Conservation (phyloP, 2,113 vertebrate genomes). For the Rhegmatorhina hoffmannsi region DNA sequence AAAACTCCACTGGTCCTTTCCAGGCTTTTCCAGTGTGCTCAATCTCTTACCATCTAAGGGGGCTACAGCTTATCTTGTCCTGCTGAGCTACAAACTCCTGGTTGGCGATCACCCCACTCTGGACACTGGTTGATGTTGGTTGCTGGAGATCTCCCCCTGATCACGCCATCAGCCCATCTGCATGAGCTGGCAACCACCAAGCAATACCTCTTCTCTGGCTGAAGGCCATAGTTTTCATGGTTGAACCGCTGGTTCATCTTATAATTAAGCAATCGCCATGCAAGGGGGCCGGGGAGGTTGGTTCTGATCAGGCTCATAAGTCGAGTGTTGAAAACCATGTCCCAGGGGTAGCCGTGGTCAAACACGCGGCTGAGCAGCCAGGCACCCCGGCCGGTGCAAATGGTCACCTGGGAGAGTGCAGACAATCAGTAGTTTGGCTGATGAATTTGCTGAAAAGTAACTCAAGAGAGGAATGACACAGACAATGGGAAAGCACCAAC, state of each 20-base stretch:
- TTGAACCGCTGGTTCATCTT: conserved; percentile 74
- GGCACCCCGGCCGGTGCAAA: conserved; percentile 80
- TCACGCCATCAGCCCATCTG: not conserved
- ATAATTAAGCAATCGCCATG: conserved; percentile 62
- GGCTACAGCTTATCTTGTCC: not conserved
- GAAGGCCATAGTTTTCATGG: conserved; percentile 83
- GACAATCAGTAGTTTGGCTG: not conserved
- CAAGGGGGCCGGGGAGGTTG: conserved; percentile 70
- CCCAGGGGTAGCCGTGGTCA: conserved; percentile 79
- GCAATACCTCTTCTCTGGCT: conserved; percentile 80
- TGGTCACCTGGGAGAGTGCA: conserved; percentile 77
- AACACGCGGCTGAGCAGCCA: conserved; percentile 82
- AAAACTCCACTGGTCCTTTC: not conserved
- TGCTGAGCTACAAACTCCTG: not conserved
- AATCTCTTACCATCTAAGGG: not conserved
- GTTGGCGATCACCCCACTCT: not conserved
- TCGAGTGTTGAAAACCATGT: conserved; percentile 76
- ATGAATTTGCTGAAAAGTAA: not conserved
- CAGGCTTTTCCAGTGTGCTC: not conserved
- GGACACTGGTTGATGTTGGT: not conserved
- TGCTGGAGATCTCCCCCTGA: not conserved
- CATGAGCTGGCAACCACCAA: not conserved
- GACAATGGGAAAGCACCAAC: not conserved
- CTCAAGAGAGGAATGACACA: accelerated
- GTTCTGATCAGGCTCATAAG: conserved; percentile 61